These are phyloP conservation scores for Brachionus plicatilis DNA, from an alignment of 1,140 invertebrate genomes.

Conservation along the genomic window DNA sequence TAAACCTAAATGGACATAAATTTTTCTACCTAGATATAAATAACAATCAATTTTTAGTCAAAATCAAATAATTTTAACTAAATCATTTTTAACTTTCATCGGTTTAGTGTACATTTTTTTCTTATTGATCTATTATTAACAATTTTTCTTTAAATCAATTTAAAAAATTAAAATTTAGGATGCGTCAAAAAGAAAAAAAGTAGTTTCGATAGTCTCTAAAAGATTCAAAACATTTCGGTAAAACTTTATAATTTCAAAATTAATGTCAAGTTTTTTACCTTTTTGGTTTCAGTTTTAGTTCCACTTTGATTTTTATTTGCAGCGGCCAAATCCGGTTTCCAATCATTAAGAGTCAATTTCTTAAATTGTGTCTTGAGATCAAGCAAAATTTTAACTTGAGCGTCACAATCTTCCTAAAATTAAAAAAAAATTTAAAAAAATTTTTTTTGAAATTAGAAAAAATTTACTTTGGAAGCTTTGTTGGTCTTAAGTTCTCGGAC, in stretches of 20 bases:
- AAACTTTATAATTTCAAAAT: not conserved
- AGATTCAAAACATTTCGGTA: no score
- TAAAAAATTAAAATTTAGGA: no score
- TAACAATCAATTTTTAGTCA: no score
- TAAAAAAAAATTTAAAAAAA: not conserved
- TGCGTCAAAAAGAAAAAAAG: no score
- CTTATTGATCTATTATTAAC: no score
- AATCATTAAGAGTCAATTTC: constrained; percentile 64
- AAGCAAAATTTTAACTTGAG: constrained; percentile 68
- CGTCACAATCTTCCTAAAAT: constrained; percentile 61
- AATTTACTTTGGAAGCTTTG: constrained; percentile 45
- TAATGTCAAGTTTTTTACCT: not conserved
- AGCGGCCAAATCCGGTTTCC: constrained; percentile 37
- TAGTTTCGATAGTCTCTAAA: no score
- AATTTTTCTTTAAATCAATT: no score
- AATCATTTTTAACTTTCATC: no score
- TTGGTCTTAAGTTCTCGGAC: constrained; percentile 13
- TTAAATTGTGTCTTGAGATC: constrained; percentile 75
- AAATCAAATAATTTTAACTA: no score
- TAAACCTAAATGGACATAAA: not conserved
- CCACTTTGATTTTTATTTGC: not conserved
- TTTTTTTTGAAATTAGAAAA: not conserved
- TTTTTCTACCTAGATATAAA: not conserved
- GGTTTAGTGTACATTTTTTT: no score
- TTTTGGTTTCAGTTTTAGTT: not conserved